Conservation (phyloP, 2,113 vertebrate genomes). For the Ornithorhynchus anatinus region DNA sequence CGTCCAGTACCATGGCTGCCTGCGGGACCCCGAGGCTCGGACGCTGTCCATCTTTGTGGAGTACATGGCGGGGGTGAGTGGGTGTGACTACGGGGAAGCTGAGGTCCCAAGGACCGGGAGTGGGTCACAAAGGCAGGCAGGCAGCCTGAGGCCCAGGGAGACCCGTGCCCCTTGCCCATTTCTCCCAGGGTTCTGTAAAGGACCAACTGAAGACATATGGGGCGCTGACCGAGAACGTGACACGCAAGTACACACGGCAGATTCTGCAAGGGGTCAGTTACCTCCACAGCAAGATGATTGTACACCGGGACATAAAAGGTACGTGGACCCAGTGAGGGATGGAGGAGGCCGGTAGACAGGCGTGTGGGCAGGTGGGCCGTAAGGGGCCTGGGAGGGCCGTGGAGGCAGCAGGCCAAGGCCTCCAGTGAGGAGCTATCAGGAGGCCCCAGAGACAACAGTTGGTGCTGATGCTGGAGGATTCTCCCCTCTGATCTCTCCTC, state of each 20-base stretch:
- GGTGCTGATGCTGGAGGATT: no score
- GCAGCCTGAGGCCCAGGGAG: neutral
- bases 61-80: conserved; percentile 90
- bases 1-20: conserved; percentile 89
- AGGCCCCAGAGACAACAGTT: no score
- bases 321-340: conserved; percentile 22
- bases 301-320: conserved; percentile 94
- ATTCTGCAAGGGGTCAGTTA: conserved; percentile 92
- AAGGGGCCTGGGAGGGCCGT: no score
- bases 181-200: conserved; percentile 85
- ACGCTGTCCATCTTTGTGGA: conserved; percentile 91
- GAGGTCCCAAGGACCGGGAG: neutral
- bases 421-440: no score
- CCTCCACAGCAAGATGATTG: conserved; percentile 94
- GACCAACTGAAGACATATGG: conserved; percentile 90
- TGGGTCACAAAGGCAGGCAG: neutral
- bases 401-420: no score
- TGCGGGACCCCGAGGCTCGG: conserved; percentile 82
- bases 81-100: neutral
- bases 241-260: conserved; percentile 85
- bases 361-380: neutral
- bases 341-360: neutral
- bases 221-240: conserved; percentile 89
- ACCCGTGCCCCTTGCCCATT: no score
- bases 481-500: neutral